Evolutionary conservation across 2,888 invertebrate species (phyloP).

Genomic region (Patella caerulea): DNA sequence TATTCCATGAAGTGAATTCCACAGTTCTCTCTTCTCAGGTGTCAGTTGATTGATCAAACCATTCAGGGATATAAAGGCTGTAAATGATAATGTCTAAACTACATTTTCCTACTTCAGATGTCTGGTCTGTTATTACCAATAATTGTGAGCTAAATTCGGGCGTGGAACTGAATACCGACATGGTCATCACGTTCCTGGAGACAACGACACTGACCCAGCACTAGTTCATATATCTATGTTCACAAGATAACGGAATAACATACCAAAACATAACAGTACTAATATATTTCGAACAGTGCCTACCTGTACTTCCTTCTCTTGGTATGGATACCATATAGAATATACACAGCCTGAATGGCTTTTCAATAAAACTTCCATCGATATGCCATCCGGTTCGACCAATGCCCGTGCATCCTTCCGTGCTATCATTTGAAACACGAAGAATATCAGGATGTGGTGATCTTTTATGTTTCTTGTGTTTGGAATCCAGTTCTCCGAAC

Average conservation of each 20-base stretch:
- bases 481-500: conserved; percentile 66
- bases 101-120: not conserved
- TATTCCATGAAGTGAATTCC: conserved; percentile 64
- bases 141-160: not conserved
- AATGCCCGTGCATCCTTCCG: conserved; percentile 62
- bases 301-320: conserved; percentile 62
- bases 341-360: conserved; percentile 59
- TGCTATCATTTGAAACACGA: conserved; percentile 61
- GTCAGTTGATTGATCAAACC: conserved; percentile 57
- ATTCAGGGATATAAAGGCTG: conserved; percentile 62
- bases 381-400: conserved; percentile 68
- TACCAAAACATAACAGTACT: no score
- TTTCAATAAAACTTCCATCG: conserved; percentile 65
- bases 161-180: no score
- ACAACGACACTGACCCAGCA: no score
- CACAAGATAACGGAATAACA: no score
- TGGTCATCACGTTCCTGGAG: no score
- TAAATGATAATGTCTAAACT: conserved; percentile 18
- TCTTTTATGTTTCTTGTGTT: conserved; percentile 64
- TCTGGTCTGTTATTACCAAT: not conserved
- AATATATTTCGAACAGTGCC: not conserved
- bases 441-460: conserved; percentile 66
- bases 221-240: no score
- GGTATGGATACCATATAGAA: conserved; percentile 64
- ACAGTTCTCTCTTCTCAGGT: conserved; percentile 45